Base-by-base conservation (phyloP, 2,888 invertebrate species). In the Epiblema foenella region DNA sequence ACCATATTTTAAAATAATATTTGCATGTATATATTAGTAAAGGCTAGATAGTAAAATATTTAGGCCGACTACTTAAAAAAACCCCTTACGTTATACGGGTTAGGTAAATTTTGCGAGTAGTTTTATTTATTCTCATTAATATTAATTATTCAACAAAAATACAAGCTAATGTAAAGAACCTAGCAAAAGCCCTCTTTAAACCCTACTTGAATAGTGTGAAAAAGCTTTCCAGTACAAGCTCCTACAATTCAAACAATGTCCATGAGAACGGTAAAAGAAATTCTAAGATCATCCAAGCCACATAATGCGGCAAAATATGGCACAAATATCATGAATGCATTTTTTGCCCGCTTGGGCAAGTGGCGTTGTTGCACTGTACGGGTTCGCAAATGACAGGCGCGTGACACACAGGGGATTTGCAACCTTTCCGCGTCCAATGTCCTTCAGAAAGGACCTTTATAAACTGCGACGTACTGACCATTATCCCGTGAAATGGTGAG, bases 321-420 rank as follows among this genome's bases (percentile, higher is more conserved):
- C 64, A 64, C 52, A 64, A 64, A 64, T 63, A 69, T 62, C 56
- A 68, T 69, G 64, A 69, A 65, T 70, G 18, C 65, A 46, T 65
- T 70, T 70, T 65, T 69, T 69, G 46, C 56, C 10, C 37, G 29
- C 33, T 70, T 70, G 65, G 69, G 69, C 69, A 70, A 70, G 69
- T 70, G 68, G 62, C 49, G 68, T 59, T 42, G 58, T 51, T 69
- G 73, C 79, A 78, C 62, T 63, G 77, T 78, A 81, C 79, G 81
- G 79, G 77, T 79, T 73, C 74, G 66, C 74, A 78, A 78, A 77
- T 76, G 77, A 77, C 79, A 75, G 75, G 76, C 77, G 74, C 75
- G 76, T 74, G 75, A 69, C 64, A 64, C 54, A 29, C 54, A 9
- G 56, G 73, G 75, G 69, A 63, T 72, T 67, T 64, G 73, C 72